Evolutionary conservation across 2,113 vertebrate genomes (phyloP).

Genomic region (Petroica traversi): DNA sequence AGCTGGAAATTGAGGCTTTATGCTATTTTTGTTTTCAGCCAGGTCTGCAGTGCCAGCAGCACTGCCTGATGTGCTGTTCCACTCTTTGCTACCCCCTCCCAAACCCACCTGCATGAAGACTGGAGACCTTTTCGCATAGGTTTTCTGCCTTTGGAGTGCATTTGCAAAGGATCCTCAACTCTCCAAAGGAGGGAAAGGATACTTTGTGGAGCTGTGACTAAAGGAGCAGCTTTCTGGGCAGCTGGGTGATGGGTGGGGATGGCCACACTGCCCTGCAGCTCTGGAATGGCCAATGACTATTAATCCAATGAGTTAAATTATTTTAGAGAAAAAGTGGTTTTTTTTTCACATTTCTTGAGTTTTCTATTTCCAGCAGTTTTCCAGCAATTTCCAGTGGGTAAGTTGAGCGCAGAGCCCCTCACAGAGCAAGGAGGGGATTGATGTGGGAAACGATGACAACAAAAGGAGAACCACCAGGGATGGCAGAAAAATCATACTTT

Average conservation of each 20-base stretch:
- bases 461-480: neutral
- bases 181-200: neutral
- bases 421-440: neutral
- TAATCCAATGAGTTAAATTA: neutral
- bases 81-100: neutral
- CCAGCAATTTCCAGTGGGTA: neutral
- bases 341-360: neutral
- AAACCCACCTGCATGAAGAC: fast-evolving
- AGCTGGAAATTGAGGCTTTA: neutral
- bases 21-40: neutral
- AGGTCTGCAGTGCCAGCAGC: neutral
- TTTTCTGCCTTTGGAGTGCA: too few relatives aligned
- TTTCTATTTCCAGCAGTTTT: neutral
- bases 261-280: neutral
- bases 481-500: neutral
- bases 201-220: neutral
- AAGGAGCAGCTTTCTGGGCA: neutral
- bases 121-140: neutral
- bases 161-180: neutral
- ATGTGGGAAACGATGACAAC: neutral
- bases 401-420: neutral
- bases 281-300: neutral
- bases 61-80: fast-evolving
- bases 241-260: too few relatives aligned
- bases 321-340: neutral